Evolutionary conservation across 2,113 vertebrate species (phyloP), one percentile per base, ranked within the genome.

Genomic region (Bostrychus sinensis): DNA sequence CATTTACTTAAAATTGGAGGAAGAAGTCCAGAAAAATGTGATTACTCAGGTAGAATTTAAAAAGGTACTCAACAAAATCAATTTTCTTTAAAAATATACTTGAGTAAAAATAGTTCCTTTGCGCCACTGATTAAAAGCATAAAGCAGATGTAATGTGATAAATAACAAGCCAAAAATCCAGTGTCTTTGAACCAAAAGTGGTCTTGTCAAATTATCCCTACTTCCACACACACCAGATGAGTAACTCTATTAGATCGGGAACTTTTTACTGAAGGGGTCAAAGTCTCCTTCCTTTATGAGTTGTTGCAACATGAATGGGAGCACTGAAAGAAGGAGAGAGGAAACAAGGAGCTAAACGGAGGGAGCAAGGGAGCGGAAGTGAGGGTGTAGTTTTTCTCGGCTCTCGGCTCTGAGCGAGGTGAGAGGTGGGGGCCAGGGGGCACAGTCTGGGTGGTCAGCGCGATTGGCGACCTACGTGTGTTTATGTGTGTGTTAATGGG

Each of bases 261-360:
- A 62, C 70, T 66, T 89, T 86, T 84, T 75, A 85, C 83, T 70
- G 73, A 84, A 41, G 62, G 74, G 91, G 90, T 93, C 91, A 92
- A 92, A 92, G 91, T 92, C 89, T 86, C 83, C 66, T 86, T 80
- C 78, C 84, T 93, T 92, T 92, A 92, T 42, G 84, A 92, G 89
- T 90, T 89, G 89, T 91, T 90, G 86, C 87, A 83, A 91, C 90
- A 91, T 88, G 89, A 91, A 88, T 85, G 80, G 83, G 85, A 88
- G 86, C 82, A 89, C 71, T 55, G 67, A 85, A 69, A 66, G 71
- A 63, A 51, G 70, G 62, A 71, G 37, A 66, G 42, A 34, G 45
- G 56, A 62, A 53, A 55, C 17, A 9, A 79, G 82, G 83, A 88
- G 86, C 81, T 87, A 73, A 68, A 84, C 66, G 65, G 70, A 63